phyloP scores from a whole-genome alignment of 2,888 invertebrate species.

The Amorpha juglandis region DNA sequence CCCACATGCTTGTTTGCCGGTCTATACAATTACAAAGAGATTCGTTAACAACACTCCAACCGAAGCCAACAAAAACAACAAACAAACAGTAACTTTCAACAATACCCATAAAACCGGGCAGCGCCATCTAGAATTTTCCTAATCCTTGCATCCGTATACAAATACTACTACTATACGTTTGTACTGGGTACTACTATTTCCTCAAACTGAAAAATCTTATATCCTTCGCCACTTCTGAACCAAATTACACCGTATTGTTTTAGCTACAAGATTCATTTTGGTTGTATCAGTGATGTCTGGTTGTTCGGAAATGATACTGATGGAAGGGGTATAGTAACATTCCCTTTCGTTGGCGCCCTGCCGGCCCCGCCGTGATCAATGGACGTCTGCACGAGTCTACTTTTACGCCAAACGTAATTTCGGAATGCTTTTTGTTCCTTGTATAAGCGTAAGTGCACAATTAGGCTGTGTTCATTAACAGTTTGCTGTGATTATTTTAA shows the following conservation, averaged over 20 bases:
- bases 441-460: slow-evolving; percentile 24
- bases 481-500: slow-evolving; percentile 20
- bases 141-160: slow-evolving; percentile 53
- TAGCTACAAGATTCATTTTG: slow-evolving; percentile 30
- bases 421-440: slow-evolving; percentile 38
- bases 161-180: slow-evolving; percentile 55
- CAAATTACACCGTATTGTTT: slow-evolving; percentile 34
- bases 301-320: slow-evolving; percentile 32
- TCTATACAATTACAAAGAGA: background rate
- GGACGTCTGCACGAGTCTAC: slow-evolving; percentile 71
- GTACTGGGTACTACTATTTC: slow-evolving; percentile 43
- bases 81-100: slow-evolving; percentile 26
- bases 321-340: slow-evolving; percentile 51
- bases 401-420: slow-evolving; percentile 68
- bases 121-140: slow-evolving; percentile 50
- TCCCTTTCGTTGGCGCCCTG: slow-evolving; percentile 76
- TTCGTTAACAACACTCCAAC: slow-evolving; percentile 22
- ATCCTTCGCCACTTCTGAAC: slow-evolving; percentile 22
- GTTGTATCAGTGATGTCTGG: slow-evolving; percentile 31
- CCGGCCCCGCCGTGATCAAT: slow-evolving; percentile 70
- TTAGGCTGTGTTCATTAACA: slow-evolving; percentile 14
- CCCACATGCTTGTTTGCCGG: no score
- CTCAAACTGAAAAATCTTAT: slow-evolving; percentile 28
- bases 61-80: slow-evolving; percentile 30
- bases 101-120: slow-evolving; percentile 35